Evolutionary conservation across 1,140 invertebrate genomes (phyloP), one percentile per base, ranked within the genome.

Genomic region (Olivierus martensii): DNA sequence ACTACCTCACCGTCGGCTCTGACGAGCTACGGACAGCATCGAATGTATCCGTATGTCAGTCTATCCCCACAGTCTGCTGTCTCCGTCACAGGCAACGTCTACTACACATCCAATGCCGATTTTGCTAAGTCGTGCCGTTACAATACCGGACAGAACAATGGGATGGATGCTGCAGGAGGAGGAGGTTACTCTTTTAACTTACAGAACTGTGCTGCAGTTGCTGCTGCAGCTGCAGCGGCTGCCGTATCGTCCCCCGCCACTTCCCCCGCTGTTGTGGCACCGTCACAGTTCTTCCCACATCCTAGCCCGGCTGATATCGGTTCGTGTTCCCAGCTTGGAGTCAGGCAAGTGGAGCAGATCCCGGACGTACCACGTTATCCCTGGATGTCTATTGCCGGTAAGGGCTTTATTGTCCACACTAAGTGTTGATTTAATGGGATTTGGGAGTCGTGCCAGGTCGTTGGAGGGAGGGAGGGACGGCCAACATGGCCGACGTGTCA

Each of bases 321-420:
- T 73, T 81, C 43, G 72, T 64, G 61, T 53, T 73, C 53, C 43
- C 60, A 57, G 51, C 46, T 53, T 49, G 59, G 46, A 44, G 58
- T 50, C 53, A 52, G 6, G 71, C 76, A 28, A 68, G 69, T 28
- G 75, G 72, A 35, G 73, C 74, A 19, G 74, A 79, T 28, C 79
- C 81, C 19, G 79, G 84, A 87, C 69, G 85, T 91, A 65, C 87
- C 87, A 14, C 77, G 87, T 65, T 92, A 92, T 70, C 88, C 89
- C n/a, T 93, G 89, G 89, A 92, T 93, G 87, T 87, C 87, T 61
- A 88, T 92, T 69, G 90, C 87, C 75, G 89, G 89, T 92, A 79
- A 83, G 78, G 78, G 14, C 14, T 12, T n/a, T 15, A 18, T 18
- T 41, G 35, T 18, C 37, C 17, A 38, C 38, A 37, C 15, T 28